Percentiles rank a stretch among this genome's conserved stretches.
phyloP scores from a whole-genome alignment of 2,888 invertebrate genomes.

The Apotomis turbidana region DNA sequence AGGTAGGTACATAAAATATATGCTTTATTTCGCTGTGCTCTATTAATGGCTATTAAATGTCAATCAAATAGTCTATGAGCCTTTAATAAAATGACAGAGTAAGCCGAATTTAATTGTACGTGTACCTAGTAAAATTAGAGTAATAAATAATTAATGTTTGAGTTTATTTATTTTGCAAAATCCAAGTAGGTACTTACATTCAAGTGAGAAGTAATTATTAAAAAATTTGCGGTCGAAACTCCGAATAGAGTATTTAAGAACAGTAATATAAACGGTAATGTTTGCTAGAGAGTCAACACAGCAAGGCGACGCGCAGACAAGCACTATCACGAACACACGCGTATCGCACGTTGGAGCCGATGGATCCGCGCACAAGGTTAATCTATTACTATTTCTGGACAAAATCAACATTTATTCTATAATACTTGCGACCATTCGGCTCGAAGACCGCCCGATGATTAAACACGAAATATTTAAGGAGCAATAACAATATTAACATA shows the following conservation, averaged over 20 bases:
- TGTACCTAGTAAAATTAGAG: no score
- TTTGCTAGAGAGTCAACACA: constrained; percentile 57
- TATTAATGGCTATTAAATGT: no score
- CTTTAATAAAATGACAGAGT: no score
- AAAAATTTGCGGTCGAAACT: background rate
- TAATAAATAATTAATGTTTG: no score
- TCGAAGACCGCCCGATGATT: constrained; percentile 57
- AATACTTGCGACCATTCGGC: constrained; percentile 49
- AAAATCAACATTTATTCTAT: constrained; percentile 14
- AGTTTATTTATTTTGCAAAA: no score
- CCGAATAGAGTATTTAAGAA: background rate
- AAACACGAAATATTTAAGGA: constrained; percentile 52
- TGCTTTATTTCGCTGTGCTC: no score
- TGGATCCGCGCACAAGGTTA: constrained; percentile 46
- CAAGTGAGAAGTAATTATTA: background rate
- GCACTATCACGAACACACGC: constrained; percentile 63
- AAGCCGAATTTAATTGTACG: no score
- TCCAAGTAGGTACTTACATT: background rate
- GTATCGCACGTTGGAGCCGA: constrained; percentile 50
- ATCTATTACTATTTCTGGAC: constrained; percentile 30
- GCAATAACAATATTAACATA: constrained; percentile 60
- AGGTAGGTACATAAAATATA: no score
- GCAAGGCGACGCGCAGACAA: constrained; percentile 60
- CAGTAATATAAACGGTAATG: constrained; percentile 10
- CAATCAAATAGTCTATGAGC: no score